Base-by-base conservation (phyloP, 2,797 vertebrate species). In the Poecilia gillii region DNA sequence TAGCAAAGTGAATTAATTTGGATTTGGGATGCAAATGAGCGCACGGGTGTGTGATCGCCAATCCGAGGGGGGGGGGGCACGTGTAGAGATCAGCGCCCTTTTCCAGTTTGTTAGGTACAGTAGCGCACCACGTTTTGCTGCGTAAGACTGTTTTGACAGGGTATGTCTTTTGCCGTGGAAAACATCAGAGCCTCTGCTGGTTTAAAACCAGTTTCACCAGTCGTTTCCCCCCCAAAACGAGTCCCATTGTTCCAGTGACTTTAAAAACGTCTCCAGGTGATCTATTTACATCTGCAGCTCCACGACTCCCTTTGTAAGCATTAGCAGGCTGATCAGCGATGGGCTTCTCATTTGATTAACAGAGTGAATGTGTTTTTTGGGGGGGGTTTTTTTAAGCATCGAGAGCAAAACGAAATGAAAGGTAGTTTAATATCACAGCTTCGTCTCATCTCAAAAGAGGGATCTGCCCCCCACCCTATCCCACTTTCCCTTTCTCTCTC, bases 381-480 rank as follows among this genome's bases (percentile, higher is more conserved):
- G 1, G 33, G 33, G 33, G 33, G 33, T 2, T 23, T 66, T 66
- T 23, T 23, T 41, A 46, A 73, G 74, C 25, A 53, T 25, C 47
- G 49, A 71, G 78, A 92, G 81, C 96, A 96, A 97, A 53, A 93
- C 97, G 95, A 97, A 98, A 98, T 98, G 97, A 99, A 99, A 99
- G 98, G 97, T 99, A 97, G 98, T 99, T 99, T 99, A 99, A 99
- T 99, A 98, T 99, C 98, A 97, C 96, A 96, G 97, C 97, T 97
- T 96, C 97, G 97, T 98, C 97, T 99, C 97, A 97, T 97, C 96
- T 97, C 96, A 97, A 97, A 97, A 97, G 96, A 97, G 96, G 96
- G 96, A 97, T 96, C 96, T 82, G 73, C 79, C 80, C 89, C 85
- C 87, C 78, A 45, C 64, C 74, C 59, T 25, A 75, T 72, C 75